These are phyloP conservation scores for Celastrina argiolus DNA, from an alignment of 2,888 invertebrate species.

Conservation along the genomic window DNA sequence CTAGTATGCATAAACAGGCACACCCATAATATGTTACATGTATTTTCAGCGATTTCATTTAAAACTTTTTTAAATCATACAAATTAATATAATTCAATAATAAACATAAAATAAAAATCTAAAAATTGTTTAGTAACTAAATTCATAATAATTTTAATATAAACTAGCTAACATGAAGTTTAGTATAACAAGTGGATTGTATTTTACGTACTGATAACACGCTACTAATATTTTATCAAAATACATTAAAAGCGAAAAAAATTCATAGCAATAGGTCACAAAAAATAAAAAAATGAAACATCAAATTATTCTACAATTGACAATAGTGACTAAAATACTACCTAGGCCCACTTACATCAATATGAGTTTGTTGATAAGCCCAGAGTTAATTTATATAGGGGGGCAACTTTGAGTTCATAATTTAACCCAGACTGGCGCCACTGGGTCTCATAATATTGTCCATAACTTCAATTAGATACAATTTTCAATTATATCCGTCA, in stretches of 20 bases:
- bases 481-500: too few species aligned
- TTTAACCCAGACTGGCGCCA: too few species aligned
- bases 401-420: too few species aligned
- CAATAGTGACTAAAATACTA: neutral
- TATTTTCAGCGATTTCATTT: neutral
- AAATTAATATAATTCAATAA: neutral
- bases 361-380: too few species aligned
- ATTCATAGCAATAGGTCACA: neutral
- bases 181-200: neutral
- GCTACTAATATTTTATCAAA: neutral
- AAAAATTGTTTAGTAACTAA: neutral
- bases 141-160: neutral
- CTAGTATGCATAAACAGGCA: conserved; percentile 4
- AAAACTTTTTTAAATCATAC: neutral
- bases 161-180: neutral
- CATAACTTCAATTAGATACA: too few species aligned
- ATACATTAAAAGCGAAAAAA: neutral
- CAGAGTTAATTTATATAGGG: too few species aligned
- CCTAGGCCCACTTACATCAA: too few species aligned
- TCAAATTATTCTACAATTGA: neutral
- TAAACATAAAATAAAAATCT: neutral
- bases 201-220: neutral
- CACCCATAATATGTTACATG: neutral
- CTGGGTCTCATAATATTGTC: too few species aligned
- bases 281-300: neutral